Percentiles rank a stretch among this genome's conserved stretches.
Conservation (phyloP, 23 tunicate species). For the Diplosoma virens region DNA sequence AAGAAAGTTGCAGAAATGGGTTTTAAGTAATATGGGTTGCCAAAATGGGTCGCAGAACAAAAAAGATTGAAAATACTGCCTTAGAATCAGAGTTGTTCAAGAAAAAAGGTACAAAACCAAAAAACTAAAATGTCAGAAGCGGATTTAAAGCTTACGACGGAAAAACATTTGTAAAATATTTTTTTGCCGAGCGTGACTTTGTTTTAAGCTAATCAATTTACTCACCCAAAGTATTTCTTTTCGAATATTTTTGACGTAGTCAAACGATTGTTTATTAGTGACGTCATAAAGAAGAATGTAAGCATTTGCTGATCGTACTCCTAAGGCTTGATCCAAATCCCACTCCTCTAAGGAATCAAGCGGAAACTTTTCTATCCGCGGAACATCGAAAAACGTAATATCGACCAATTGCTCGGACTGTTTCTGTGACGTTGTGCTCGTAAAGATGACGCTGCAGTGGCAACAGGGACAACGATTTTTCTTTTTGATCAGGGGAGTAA, state of each 20-base stretch:
- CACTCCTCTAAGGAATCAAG: constrained; percentile 61
- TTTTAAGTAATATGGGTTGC: too few species aligned
- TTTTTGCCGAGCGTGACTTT: too few species aligned
- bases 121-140: too few species aligned
- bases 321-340: constrained; percentile 51
- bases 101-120: too few species aligned
- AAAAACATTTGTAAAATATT: too few species aligned
- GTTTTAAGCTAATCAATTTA: too few species aligned
- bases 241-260: constrained; percentile 36
- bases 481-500: not conserved
- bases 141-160: too few species aligned
- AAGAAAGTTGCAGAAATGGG: too few species aligned
- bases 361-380: constrained; percentile 43
- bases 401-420: constrained; percentile 1
- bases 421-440: not conserved
- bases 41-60: too few species aligned
- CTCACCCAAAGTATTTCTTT: constrained; percentile 36
- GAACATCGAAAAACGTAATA: constrained; percentile 51
- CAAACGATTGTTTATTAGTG: constrained; percentile 33
- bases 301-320: constrained; percentile 61
- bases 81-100: too few species aligned
- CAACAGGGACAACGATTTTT: not conserved
- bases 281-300: constrained; percentile 74
- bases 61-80: too few species aligned
- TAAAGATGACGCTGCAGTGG: not conserved